These are phyloP conservation scores for Recurvirostra avosetta DNA, from an alignment of 2,113 vertebrate genomes.

Conservation along the genomic window DNA sequence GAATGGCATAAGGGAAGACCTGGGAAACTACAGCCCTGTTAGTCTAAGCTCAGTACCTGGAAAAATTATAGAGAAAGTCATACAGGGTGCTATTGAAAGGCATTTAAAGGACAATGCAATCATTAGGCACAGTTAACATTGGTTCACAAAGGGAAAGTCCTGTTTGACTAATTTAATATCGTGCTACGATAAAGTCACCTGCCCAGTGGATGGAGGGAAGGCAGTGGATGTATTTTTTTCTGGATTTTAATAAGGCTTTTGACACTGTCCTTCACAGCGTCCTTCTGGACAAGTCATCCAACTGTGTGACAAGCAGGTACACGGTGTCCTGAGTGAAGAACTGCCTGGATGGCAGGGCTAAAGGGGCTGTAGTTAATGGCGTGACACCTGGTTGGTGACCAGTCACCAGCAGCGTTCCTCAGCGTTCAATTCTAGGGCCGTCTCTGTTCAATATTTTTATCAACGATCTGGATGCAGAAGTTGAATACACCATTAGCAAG, in stretches of 20 bases:
- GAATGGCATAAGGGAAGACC: background rate
- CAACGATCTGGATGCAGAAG: too few species aligned
- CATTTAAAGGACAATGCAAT: background rate
- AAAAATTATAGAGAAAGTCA: background rate
- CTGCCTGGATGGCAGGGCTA: background rate
- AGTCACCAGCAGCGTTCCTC: background rate
- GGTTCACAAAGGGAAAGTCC: background rate
- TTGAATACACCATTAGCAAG: too few species aligned
- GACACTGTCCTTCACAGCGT: background rate
- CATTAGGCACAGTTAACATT: background rate
- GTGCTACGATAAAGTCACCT: background rate
- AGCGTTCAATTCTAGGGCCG: too few species aligned
- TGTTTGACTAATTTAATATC: background rate
- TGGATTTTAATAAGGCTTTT: background rate
- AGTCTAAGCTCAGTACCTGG: background rate
- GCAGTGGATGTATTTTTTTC: background rate
- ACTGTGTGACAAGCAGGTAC: background rate
- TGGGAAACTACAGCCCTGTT: background rate
- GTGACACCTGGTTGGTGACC: background rate
- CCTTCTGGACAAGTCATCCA: background rate
- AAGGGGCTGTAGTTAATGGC: background rate
- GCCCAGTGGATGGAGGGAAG: background rate
- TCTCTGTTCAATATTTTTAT: too few species aligned
- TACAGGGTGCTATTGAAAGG: background rate
- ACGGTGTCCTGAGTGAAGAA: background rate